Evolutionary conservation across 1,140 invertebrate species (phyloP), one percentile per base, ranked within the genome.

Genomic region (Drosophila nebulosa): DNA sequence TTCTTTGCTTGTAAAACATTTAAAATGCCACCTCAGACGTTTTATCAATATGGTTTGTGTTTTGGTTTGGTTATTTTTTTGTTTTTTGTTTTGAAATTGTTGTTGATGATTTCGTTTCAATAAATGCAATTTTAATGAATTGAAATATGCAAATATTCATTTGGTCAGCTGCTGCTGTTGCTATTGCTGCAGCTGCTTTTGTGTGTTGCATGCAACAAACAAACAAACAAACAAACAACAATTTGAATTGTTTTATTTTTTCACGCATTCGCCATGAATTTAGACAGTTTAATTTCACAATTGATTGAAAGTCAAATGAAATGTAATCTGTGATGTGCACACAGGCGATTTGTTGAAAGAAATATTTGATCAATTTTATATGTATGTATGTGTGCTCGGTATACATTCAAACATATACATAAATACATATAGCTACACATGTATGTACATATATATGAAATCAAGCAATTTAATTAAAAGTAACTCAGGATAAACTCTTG

Each of bases 381-480:
- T 79, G 67, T 80, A 67, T 85, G 76, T 76, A 85, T 80, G n/a
- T n/a, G n/a, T n/a, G n/a, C n/a, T n/a, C n/a, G n/a, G n/a, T n/a
- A n/a, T n/a, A n/a, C n/a, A n/a, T n/a, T n/a, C n/a, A n/a, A n/a
- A n/a, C n/a, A n/a, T n/a, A n/a, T n/a, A n/a, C n/a, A n/a, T n/a
- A n/a, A 69, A 83, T 64, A 51, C 62, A 78, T 51, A n/a, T n/a
- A n/a, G 74, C 74, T 52, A 36, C 53, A 61, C 56, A 80, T 59
- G 26, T 21, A 58, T 21, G 50, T 3, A 21, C 4, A 26, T n/a
- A 26, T 14, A 26, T 55, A 73, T 73, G 73, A 73, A 70, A 70
- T 79, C 69, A 65, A 65, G 74, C 60, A 79, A 79, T 76, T 79
- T 64, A 67, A 79, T 85, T 79, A 69, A 73, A 76, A 76, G 16